A percentile compares a stretch with the other conserved stretches of the same genome.
Conservation (phyloP, 2,113 vertebrate genomes). For the Hystrix brachyura region DNA sequence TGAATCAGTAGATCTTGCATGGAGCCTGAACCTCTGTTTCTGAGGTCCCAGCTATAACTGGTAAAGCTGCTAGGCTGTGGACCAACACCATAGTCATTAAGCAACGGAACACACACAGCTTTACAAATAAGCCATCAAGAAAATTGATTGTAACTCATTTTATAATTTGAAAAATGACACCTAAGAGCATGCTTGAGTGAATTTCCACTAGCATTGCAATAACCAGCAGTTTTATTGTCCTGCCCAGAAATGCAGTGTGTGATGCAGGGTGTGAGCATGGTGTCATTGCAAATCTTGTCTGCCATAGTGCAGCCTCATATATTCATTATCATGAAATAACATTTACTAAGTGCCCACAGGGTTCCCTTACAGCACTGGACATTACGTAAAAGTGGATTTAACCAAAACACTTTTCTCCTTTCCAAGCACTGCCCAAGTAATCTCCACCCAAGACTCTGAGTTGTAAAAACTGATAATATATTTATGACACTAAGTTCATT, state of each 20-base stretch:
- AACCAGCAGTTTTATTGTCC: background rate
- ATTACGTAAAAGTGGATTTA: background rate
- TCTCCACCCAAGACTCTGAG: background rate
- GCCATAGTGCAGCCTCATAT: background rate
- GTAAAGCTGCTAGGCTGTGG: background rate
- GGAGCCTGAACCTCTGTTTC: background rate
- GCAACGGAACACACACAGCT: background rate
- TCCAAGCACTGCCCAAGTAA: background rate
- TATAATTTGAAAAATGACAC: conserved; percentile 36
- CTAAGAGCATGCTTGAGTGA: background rate
- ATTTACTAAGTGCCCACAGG: background rate
- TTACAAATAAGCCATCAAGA: background rate
- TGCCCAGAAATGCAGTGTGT: background rate
- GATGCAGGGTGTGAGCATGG: background rate
- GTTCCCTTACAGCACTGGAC: background rate
- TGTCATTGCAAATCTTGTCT: background rate
- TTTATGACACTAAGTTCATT: conserved; percentile 23
- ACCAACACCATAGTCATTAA: background rate
- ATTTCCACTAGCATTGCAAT: background rate
- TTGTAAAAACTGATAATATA: conserved; percentile 38
- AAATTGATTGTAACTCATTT: conserved; percentile 20
- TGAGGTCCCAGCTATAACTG: background rate
- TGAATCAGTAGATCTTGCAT: background rate
- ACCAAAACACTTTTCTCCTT: background rate
- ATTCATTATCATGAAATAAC: background rate